Percentiles rank a stretch among this genome's conserved stretches.
phyloP scores from a whole-genome alignment of 64 coral and sea anemone species.

The Pocillopora damicornis region DNA sequence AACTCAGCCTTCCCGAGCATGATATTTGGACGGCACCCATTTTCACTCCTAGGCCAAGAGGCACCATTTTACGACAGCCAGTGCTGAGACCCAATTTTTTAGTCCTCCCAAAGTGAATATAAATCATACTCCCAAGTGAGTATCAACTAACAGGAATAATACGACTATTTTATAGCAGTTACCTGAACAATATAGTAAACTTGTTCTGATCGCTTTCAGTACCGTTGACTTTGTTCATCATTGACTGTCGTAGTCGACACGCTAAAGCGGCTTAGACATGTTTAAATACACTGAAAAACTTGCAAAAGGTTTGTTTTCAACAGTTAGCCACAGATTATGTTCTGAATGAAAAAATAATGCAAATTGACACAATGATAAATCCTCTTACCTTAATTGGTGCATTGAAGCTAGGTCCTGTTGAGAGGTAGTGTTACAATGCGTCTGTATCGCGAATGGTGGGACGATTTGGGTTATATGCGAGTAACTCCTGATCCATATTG shows the following conservation, averaged over 20 bases:
- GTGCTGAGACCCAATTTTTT: too few species aligned
- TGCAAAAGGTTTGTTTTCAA: not conserved
- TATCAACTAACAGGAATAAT: too few species aligned
- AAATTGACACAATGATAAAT: not conserved
- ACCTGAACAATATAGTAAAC: not conserved
- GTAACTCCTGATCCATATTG: slow-evolving; percentile 81
- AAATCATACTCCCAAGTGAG: too few species aligned
- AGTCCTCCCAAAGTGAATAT: too few species aligned
- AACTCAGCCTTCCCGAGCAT: too few species aligned
- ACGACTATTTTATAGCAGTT: too few species aligned
- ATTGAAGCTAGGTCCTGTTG: not conserved
- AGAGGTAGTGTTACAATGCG: not conserved
- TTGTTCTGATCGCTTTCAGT: not conserved
- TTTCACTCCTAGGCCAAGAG: too few species aligned
- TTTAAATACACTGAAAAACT: not conserved
- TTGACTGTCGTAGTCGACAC: not conserved
- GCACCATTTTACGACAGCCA: too few species aligned
- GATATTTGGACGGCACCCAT: too few species aligned
- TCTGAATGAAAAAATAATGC: not conserved
- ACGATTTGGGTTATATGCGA: slow-evolving; percentile 26
- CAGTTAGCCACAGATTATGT: not conserved
- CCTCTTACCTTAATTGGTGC: not conserved
- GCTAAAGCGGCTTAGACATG: not conserved
- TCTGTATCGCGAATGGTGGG: not conserved
- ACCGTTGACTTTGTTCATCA: not conserved